phyloP scores from a whole-genome alignment of 2,113 vertebrate genomes.

The Phyllostomus hastatus region DNA sequence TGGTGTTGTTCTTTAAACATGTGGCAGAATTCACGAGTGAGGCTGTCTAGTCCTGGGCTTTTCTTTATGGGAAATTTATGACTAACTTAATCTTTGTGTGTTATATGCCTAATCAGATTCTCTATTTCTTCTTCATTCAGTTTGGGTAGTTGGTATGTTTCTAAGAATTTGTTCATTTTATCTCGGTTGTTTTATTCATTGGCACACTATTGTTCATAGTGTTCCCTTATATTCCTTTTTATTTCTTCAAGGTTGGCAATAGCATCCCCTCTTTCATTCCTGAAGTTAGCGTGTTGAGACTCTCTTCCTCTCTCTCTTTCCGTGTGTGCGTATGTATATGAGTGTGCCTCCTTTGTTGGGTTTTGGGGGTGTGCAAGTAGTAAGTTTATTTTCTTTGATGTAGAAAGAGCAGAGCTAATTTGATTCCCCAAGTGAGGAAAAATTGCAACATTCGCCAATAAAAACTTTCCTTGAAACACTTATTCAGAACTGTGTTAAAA shows the following conservation, averaged over 20 bases:
- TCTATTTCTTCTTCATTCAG: neutral
- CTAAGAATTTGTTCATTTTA: neutral
- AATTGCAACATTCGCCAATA: neutral
- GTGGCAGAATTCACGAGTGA: neutral
- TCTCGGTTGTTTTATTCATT: neutral
- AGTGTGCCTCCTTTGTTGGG: neutral
- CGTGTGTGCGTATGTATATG: neutral
- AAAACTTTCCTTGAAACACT: conserved; percentile 18
- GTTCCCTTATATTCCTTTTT: neutral
- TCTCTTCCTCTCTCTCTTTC: neutral
- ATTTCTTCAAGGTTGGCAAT: neutral
- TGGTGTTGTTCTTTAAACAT: neutral
- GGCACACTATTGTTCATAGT: no score
- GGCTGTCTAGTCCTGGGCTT: neutral
- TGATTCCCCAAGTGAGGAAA: neutral
- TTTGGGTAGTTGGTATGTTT: neutral
- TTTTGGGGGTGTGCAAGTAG: conserved; percentile 51
- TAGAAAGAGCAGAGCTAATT: conserved; percentile 71
- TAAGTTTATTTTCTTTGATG: conserved; percentile 60
- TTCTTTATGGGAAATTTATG: neutral
- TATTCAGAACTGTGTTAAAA: neutral
- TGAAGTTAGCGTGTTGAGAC: neutral
- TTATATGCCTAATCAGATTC: neutral
- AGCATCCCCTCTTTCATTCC: neutral
- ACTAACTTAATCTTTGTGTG: neutral